Conservation (phyloP, 30 jellyfish, hydroid and myxozoan genomes). For the Sanderia malayensis region DNA sequence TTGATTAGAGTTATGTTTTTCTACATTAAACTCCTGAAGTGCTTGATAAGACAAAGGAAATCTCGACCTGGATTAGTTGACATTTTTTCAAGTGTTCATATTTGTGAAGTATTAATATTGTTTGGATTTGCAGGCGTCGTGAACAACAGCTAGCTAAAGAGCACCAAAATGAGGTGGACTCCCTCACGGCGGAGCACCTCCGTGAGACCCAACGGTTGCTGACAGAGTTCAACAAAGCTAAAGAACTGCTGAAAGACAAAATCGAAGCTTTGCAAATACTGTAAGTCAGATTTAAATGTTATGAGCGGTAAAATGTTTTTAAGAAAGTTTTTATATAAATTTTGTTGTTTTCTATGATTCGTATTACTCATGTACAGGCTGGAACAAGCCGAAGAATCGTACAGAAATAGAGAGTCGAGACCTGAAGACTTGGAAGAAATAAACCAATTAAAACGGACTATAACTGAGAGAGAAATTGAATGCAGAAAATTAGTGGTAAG, state of each 20-base stretch:
- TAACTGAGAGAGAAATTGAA: constrained; percentile 56
- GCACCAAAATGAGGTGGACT: constrained; percentile 61
- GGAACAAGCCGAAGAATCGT: constrained; percentile 74
- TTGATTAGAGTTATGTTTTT: too few relatives aligned
- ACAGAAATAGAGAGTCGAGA: constrained; percentile 75
- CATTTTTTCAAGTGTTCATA: neutral
- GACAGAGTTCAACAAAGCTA: constrained; percentile 54
- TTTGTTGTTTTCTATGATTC: too few relatives aligned
- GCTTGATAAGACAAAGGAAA: too few relatives aligned
- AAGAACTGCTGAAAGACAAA: constrained; percentile 57
- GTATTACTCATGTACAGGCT: too few relatives aligned
- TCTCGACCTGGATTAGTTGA: too few relatives aligned
- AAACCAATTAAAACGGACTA: constrained; percentile 39
- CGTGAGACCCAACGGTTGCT: constrained; percentile 61
- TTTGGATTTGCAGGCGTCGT: constrained; percentile 47
- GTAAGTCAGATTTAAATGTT: constrained; percentile 54
- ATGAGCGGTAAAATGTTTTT: too few relatives aligned
- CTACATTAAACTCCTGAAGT: too few relatives aligned
- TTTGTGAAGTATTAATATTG: too few relatives aligned
- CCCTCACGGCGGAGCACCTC: constrained; percentile 67
- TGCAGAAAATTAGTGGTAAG: constrained; percentile 61
- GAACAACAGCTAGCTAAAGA: constrained; percentile 74
- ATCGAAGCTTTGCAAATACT: constrained; percentile 57
- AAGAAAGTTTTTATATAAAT: too few relatives aligned
- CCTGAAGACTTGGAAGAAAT: constrained; percentile 77